Percentiles rank a stretch among this genome's conserved stretches.
Evolutionary conservation across 2,113 vertebrate genomes (phyloP).

Genomic region (Trematomus loennbergii): DNA sequence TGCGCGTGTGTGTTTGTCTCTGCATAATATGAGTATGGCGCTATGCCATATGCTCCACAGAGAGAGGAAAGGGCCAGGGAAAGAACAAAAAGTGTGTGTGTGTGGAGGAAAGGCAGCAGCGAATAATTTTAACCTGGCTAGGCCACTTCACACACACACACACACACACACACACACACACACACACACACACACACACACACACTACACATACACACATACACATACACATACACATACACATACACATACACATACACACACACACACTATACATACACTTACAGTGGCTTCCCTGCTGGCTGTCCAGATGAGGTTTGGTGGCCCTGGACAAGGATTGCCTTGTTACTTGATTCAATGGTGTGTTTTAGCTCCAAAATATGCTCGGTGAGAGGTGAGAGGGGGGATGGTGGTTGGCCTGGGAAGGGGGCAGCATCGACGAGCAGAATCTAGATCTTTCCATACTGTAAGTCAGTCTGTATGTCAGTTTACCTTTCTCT

Average conservation of each 20-base stretch:
- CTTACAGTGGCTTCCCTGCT: slow-evolving; percentile 72
- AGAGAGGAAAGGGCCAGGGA: slow-evolving; percentile 21
- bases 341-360: slow-evolving; percentile 79
- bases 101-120: slow-evolving; percentile 57
- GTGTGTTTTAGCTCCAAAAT: slow-evolving; percentile 81
- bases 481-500: slow-evolving; percentile 17
- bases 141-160: slow-evolving; percentile 37
- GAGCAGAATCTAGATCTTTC: slow-evolving; percentile 57
- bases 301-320: slow-evolving; percentile 78
- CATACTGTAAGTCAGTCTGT: slow-evolving; percentile 42
- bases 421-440: slow-evolving; percentile 43
- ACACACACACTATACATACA: slow-evolving; percentile 34
- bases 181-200: slow-evolving; percentile 50
- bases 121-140: slow-evolving; percentile 72
- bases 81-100: slow-evolving; percentile 23
- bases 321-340: slow-evolving; percentile 78
- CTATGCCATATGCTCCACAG: slow-evolving; percentile 44
- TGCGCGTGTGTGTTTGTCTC: slow-evolving; percentile 22
- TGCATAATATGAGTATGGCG: slow-evolving; percentile 45
- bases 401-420: slow-evolving; percentile 26
- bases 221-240: slow-evolving; percentile 27
- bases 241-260: slow-evolving; percentile 47
- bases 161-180: neutral
- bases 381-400: slow-evolving; percentile 66
- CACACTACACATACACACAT: slow-evolving; percentile 31